Base-by-base conservation (phyloP, 2,888 invertebrate species). In the Trachelus stipa region DNA sequence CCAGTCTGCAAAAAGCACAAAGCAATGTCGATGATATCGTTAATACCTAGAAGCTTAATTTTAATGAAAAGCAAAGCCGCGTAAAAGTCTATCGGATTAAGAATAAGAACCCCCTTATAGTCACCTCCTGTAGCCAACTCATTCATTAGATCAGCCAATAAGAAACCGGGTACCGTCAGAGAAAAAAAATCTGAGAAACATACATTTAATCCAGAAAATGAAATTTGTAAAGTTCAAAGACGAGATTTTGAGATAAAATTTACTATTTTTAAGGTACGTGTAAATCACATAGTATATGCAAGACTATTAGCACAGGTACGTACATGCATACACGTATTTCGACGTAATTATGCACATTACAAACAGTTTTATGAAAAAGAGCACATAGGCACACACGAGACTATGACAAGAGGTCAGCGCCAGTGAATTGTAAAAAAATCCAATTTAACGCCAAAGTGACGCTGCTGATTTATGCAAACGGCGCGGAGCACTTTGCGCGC, bases 61-160 rank as follows among this genome's bases (percentile, higher is more conserved):
- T 77, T 37, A 76, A 78, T 77, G 73, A 76, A 76, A 76, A 74
- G 69, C 30, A 56, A 76, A 78, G 76, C 71, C 68, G 69, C 75
- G 76, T 35, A 56, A 79, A 78, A 77, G 35, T 34, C 68, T 74
- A 74, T 34, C 73, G n/a, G 68, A 75, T 71, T 23, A 77, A 77
- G 12, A 74, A 34, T 23, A 69, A 56, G 9, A 9, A 56, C 23
- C 56, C 15, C 15, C 23, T 9, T 56, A 40, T 40, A 56, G 56
- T 4, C 37, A 37, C 37, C 37, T 12, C 37, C 12, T 12, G 12
- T 23, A 56, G 23, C 56, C 9, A 56, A 56, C 56, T 56, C 56
- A 6, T 23, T 56, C 9, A 9, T 56, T 23, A 2, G 15, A 23
- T 56, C 9, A 23, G 23, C 23, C 9, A 56, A 56, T 56, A 56